phyloP scores from a whole-genome alignment of 2,888 invertebrate genomes.

The Tinea pellionella region DNA sequence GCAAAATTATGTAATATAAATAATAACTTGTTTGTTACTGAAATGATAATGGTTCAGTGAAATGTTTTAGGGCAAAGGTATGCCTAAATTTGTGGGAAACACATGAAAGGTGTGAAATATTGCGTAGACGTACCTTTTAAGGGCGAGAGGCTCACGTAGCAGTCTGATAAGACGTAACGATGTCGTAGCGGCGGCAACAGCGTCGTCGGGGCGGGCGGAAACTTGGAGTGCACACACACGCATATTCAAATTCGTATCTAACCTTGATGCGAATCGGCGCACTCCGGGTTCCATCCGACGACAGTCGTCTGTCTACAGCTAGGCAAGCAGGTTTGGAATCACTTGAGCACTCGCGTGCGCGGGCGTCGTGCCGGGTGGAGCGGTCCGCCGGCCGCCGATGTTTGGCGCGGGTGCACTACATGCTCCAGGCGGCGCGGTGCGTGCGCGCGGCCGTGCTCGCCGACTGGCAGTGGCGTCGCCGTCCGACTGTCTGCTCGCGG shows the following conservation, averaged over 20 bases:
- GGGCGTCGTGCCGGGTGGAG: constrained; percentile 54
- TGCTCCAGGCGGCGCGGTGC: constrained; percentile 43
- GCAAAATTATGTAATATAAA: too few species aligned
- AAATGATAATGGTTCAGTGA: too few species aligned
- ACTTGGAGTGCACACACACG: constrained; percentile 56
- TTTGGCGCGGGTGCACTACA: constrained; percentile 40
- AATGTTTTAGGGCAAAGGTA: too few species aligned
- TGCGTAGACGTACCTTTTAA: background rate
- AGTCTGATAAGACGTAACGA: background rate
- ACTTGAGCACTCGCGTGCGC: constrained; percentile 38
- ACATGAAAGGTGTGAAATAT: too few species aligned
- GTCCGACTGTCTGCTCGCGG: constrained; percentile 67
- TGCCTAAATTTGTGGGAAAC: too few species aligned
- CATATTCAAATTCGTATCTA: constrained; percentile 62
- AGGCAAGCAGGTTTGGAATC: constrained; percentile 15
- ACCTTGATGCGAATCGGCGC: constrained; percentile 69
- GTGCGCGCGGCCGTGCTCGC: constrained; percentile 66
- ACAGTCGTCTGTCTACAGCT: constrained; percentile 49
- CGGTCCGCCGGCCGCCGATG: constrained; percentile 15
- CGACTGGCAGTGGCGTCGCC: constrained; percentile 67
- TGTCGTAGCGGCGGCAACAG: constrained; percentile 2
- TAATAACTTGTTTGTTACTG: too few species aligned
- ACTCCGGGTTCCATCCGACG: constrained; percentile 69
- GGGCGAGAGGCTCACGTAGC: constrained; percentile 8
- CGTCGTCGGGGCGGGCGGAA: constrained; percentile 20